A percentile compares a stretch with the other conserved stretches of the same genome.
These are phyloP conservation scores for Spea multiplicata DNA, from an alignment of 2,113 vertebrate species.

Conservation along the genomic window DNA sequence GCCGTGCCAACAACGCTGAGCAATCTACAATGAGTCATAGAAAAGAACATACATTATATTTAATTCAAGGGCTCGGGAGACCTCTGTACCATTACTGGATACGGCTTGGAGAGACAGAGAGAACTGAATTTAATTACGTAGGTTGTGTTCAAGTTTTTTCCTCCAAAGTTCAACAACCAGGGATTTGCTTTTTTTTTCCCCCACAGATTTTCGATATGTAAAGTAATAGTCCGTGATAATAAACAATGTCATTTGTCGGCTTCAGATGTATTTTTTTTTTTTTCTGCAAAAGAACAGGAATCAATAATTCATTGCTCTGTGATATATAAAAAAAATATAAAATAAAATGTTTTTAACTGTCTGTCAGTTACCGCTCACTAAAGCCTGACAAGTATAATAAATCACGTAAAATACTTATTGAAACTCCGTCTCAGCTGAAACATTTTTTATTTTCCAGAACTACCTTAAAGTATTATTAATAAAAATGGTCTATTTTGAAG, in stretches of 20 bases:
- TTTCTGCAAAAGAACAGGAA: conserved; percentile 32
- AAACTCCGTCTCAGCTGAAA: conserved; percentile 5
- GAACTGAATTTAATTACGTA: conserved; percentile 51
- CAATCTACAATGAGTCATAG: conserved; percentile 27
- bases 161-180: background rate
- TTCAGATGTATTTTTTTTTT: conserved; percentile 27
- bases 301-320: conserved; percentile 58
- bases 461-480: conserved; percentile 25
- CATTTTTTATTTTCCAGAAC: background rate
- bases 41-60: conserved; percentile 37
- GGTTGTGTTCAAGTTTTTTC: conserved; percentile 44
- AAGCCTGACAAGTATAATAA: conserved; percentile 49
- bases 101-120: conserved; percentile 34
- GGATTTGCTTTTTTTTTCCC: conserved; percentile 15
- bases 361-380: conserved; percentile 35
- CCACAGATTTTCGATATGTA: conserved; percentile 48
- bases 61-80: conserved; percentile 35
- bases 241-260: conserved; percentile 49
- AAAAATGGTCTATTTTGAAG: conserved; percentile 24
- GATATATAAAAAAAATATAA: conserved; percentile 56
- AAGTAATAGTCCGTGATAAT: conserved; percentile 54
- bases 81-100: conserved; percentile 35
- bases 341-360: conserved; percentile 50
- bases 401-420: conserved; percentile 54
- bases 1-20: conserved; percentile 17